Conservation (phyloP, 2,797 vertebrate genomes). For the Enteromius anoplus region DNA sequence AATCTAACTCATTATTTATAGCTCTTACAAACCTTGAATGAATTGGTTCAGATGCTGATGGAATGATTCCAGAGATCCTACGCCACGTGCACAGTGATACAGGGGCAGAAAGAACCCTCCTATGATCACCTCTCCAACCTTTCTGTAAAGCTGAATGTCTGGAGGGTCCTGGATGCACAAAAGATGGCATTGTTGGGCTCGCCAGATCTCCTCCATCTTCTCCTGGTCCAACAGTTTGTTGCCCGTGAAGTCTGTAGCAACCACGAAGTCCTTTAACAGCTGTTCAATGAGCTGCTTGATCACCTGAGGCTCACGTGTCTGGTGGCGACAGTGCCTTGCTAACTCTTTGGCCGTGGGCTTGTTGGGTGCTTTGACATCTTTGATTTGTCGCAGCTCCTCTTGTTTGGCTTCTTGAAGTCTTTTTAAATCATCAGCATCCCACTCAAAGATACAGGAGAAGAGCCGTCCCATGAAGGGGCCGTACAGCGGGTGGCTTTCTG, state of each 20-base stretch:
- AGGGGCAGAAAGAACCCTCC: conserved; percentile 33
- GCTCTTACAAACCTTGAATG: conserved; percentile 36
- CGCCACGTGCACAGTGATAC: conserved; percentile 29
- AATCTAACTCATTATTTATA: not conserved
- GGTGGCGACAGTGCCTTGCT: conserved; percentile 23
- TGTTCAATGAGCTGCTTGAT: conserved; percentile 38
- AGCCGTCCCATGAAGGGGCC: conserved; percentile 38
- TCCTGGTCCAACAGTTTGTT: conserved; percentile 30
- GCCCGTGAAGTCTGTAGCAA: conserved; percentile 40
- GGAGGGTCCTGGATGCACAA: conserved; percentile 33
- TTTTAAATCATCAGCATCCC: conserved; percentile 3
- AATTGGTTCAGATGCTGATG: conserved; percentile 44
- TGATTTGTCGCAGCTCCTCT: not conserved
- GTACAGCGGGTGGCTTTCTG: conserved; percentile 41
- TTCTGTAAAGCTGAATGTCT: conserved; percentile 31
- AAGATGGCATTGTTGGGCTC: conserved; percentile 32
- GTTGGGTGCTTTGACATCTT: not conserved
- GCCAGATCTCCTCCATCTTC: conserved; percentile 41
- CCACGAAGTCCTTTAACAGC: conserved; percentile 29
- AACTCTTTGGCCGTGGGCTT: conserved; percentile 26
- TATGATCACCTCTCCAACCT: conserved; percentile 20
- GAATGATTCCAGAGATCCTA: conserved; percentile 38
- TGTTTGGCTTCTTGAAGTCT: conserved; percentile 2
- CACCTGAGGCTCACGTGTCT: conserved; percentile 9
- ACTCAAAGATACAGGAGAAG: conserved; percentile 44